These are phyloP conservation scores for Agrotis puta DNA, from an alignment of 2,888 invertebrate genomes.

Conservation along the genomic window DNA sequence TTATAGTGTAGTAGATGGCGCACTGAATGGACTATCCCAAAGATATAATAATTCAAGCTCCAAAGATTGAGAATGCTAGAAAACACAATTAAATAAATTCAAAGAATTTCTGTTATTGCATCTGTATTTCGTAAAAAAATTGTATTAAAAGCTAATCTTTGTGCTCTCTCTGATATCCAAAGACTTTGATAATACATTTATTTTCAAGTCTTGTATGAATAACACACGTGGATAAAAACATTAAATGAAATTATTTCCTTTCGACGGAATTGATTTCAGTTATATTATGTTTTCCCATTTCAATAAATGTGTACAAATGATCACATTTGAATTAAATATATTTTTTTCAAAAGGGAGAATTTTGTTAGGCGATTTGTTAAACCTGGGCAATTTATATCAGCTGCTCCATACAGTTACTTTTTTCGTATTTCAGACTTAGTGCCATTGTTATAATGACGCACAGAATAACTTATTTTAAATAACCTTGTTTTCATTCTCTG, in stretches of 20 bases:
- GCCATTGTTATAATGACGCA: no score
- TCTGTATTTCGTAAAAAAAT: neutral
- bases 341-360: neutral
- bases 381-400: no score
- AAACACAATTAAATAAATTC: neutral
- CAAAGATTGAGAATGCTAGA: neutral
- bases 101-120: neutral
- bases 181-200: slow-evolving; percentile 1
- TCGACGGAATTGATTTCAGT: slow-evolving; percentile 16
- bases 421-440: no score
- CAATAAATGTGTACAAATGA: slow-evolving; percentile 9
- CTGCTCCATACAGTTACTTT: no score
- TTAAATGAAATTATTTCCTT: slow-evolving; percentile 18
- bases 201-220: neutral
- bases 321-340: neutral
- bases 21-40: no score
- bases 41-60: no score
- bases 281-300: slow-evolving; percentile 18
- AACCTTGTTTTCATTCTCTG: neutral
- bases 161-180: neutral
- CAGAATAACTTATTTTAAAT: no score
- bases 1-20: no score
- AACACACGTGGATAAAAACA: slow-evolving; percentile 11
- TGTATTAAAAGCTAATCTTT: slow-evolving; percentile 6
- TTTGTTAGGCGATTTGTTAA: no score